These are phyloP conservation scores for Prolemur simus DNA, from an alignment of 2,113 vertebrate genomes.

Conservation along the genomic window DNA sequence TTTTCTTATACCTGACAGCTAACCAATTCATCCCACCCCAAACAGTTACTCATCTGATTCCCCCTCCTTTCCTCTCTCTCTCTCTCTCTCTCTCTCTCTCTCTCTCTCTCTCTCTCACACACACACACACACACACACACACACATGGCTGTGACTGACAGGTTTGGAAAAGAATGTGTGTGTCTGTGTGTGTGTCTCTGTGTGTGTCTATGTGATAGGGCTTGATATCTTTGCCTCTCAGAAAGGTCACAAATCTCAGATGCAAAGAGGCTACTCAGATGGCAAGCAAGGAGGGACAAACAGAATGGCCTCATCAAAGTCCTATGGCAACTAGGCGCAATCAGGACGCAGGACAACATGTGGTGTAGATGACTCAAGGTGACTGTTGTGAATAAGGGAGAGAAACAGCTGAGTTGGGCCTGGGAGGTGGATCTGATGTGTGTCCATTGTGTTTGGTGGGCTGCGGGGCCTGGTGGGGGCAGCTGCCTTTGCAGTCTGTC, in stretches of 20 bases:
- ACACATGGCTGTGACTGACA: not conserved
- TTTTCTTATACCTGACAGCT: slow-evolving; percentile 71
- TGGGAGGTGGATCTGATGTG: not conserved
- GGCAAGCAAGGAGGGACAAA: not conserved
- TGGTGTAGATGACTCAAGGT: not conserved
- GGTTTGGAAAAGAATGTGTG: not conserved
- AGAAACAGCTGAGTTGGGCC: not conserved
- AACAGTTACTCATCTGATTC: slow-evolving; percentile 62
- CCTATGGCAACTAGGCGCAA: not conserved
- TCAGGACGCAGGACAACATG: slow-evolving; percentile 30
- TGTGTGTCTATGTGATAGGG: not conserved
- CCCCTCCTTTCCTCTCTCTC: not conserved
- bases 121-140: not conserved
- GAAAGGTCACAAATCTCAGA: slow-evolving; percentile 40
- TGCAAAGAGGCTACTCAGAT: not conserved
- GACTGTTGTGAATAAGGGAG: not conserved
- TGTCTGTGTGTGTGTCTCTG: too few relatives aligned
- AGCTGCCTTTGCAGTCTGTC: not conserved
- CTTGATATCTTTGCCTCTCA: slow-evolving; percentile 56
- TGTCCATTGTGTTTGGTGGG: not conserved
- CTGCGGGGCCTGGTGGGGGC: not conserved
- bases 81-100: not conserved
- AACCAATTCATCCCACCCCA: slow-evolving; percentile 63
- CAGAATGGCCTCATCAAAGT: slow-evolving; percentile 35
- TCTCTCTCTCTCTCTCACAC: not conserved